Base-by-base conservation (phyloP, 64 coral and sea anemone species). In the Dendrophyllia cribrosa region DNA sequence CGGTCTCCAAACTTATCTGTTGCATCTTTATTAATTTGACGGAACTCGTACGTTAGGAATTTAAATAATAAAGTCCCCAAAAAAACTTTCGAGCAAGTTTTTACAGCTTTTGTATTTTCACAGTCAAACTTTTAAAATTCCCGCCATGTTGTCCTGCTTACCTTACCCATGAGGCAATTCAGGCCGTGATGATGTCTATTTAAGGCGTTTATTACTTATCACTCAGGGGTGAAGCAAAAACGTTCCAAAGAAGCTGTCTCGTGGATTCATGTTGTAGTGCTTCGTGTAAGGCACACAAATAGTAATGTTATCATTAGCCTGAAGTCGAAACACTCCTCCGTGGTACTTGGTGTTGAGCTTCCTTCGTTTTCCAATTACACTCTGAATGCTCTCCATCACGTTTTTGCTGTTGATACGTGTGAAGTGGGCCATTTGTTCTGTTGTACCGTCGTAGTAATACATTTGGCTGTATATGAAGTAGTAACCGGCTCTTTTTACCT, bases 381-480 rank as follows among this genome's bases (percentile, higher is more conserved):
- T 94, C 17, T 64, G 24, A 11, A 74, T 34, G 52, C 92, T 89
- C 3, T 65, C 66, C 92, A 94, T 89, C 26, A 83, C 86, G 12
- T 56, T 94, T 51, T 65, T 55, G 56, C 72, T 20, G 69, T 89
- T 94, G 59, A 94, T 94, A 58, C 75, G 89, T 12, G 92, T 94
- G 16, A 66, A 65, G 63, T 94, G 92, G 47, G 76, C 74, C 58
- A 94, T 87, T 24, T 89, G 87, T 14, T 26, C 15, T 9, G 77
- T 16, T 12, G 0, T 24, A 4, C 87, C 86, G 46, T 94, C 92
- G 24, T 65, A 83, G 72, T 94, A 94, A 55, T 55, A 94, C 78
- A 94, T 94, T 89, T 94, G 92, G 62, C 92, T 94, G 78, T 94
- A 94, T 25, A 94, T 64, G 48, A 89, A 94, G 65, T 94, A 94